Conservation (phyloP, 2,113 vertebrate genomes). For the Rutilus rutilus region DNA sequence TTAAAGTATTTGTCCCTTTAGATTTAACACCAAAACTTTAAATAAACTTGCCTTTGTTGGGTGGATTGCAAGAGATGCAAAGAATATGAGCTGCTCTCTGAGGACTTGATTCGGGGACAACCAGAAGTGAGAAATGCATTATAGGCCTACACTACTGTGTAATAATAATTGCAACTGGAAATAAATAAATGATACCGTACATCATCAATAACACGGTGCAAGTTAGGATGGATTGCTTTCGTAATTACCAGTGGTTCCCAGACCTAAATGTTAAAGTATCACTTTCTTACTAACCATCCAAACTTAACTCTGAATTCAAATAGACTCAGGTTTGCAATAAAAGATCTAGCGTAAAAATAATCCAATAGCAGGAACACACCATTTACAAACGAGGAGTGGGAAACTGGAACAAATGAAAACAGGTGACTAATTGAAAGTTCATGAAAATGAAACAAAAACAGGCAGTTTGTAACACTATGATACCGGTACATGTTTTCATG, state of each 20-base stretch:
- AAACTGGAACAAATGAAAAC: too few relatives aligned
- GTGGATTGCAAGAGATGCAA: background rate
- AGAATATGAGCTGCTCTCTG: constrained; percentile 1
- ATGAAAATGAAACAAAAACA: too few relatives aligned
- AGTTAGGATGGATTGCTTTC: background rate
- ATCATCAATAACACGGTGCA: background rate
- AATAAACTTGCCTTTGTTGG: background rate
- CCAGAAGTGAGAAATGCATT: background rate
- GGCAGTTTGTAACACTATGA: too few relatives aligned
- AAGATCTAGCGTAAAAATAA: background rate
- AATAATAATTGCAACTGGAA: background rate
- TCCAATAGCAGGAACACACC: too few relatives aligned
- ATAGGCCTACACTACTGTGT: background rate
- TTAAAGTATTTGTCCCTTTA: constrained; percentile 3
- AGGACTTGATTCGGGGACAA: background rate
- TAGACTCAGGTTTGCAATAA: background rate
- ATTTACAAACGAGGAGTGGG: too few relatives aligned
- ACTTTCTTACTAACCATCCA: background rate
- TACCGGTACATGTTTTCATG: background rate
- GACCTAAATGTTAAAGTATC: background rate
- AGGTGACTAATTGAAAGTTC: too few relatives aligned
- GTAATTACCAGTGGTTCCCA: background rate
- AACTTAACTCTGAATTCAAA: background rate
- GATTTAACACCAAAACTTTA: constrained; percentile 15
- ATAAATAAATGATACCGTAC: background rate